A percentile compares a stretch with the other conserved stretches of the same genome.
phyloP scores from a whole-genome alignment of 2,113 vertebrate species.

The Butorides virescens region DNA sequence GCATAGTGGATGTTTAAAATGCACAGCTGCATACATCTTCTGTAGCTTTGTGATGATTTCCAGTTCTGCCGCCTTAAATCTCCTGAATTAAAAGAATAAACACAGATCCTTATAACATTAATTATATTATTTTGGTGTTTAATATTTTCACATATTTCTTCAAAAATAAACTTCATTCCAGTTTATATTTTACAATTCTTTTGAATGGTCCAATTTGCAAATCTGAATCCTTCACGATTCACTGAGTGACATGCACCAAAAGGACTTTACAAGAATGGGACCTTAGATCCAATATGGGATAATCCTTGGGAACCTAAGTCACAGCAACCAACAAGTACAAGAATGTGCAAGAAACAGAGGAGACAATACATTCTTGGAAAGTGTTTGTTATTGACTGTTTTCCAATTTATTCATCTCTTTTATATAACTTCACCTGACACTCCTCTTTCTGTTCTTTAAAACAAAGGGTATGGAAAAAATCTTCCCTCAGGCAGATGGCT shows the following conservation, averaged over 20 bases:
- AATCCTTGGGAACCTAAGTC: not conserved
- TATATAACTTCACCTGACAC: not conserved
- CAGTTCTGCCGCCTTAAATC: not conserved
- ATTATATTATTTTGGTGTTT: not conserved
- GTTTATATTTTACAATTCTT: not conserved
- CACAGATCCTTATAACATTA: not conserved
- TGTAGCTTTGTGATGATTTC: not conserved
- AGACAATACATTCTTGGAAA: not conserved
- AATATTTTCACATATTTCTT: not conserved
- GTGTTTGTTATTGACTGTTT: not conserved
- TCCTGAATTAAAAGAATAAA: slow-evolving; percentile 53
- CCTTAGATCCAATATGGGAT: not conserved
- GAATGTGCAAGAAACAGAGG: not conserved
- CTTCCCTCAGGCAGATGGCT: not conserved
- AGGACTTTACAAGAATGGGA: not conserved
- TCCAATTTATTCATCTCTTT: not conserved
- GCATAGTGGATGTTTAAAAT: not conserved
- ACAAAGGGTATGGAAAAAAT: not conserved
- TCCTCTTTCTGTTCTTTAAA: not conserved
- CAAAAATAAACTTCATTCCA: not conserved
- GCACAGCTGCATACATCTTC: not conserved
- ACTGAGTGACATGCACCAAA: not conserved
- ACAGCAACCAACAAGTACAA: not conserved
- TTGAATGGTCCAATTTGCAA: not conserved
- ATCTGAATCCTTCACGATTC: not conserved